A percentile compares a stretch with the other conserved stretches of the same genome.
Evolutionary conservation across 1,140 invertebrate species (phyloP).

Genomic region (Meloidogyne chitwoodi): DNA sequence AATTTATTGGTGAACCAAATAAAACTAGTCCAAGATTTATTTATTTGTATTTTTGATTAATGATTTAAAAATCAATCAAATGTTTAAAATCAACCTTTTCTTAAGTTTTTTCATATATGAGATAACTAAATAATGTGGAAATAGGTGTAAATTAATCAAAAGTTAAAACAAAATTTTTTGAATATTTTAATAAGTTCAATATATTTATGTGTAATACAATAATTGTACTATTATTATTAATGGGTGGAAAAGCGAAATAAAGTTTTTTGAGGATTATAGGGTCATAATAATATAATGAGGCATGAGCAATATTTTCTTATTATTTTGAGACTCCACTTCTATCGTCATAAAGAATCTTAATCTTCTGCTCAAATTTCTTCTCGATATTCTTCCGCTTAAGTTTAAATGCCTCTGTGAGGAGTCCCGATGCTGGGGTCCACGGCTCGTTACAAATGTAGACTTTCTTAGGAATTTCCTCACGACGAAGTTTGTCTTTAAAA

Average conservation of each 20-base stretch:
- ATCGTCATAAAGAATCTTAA: slow-evolving; percentile 78
- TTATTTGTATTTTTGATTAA: neutral
- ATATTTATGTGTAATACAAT: neutral
- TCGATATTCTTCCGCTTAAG: slow-evolving; percentile 90
- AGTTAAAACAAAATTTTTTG: neutral
- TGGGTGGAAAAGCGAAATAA: neutral
- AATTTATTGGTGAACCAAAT: neutral
- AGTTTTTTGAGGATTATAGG: neutral
- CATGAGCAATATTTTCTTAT: neutral
- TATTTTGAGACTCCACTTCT: slow-evolving; percentile 1
- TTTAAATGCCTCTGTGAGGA: slow-evolving; percentile 95
- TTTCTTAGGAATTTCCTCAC: slow-evolving; percentile 85
- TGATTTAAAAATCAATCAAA: neutral
- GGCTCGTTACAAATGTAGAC: slow-evolving; percentile 80
- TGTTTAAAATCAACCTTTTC: no score
- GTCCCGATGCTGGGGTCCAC: slow-evolving; percentile 90
- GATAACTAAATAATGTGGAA: no score
- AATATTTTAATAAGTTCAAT: neutral
- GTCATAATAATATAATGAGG: neutral
- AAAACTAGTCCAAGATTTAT: neutral
- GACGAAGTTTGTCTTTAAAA: slow-evolving; percentile 64
- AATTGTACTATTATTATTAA: neutral
- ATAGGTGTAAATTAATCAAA: no score
- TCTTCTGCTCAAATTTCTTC: slow-evolving; percentile 80
- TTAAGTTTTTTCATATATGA: no score